Evolutionary conservation across 2,888 invertebrate genomes (phyloP), one percentile per base, ranked within the genome.

Genomic region (Ormyrus rosae): DNA sequence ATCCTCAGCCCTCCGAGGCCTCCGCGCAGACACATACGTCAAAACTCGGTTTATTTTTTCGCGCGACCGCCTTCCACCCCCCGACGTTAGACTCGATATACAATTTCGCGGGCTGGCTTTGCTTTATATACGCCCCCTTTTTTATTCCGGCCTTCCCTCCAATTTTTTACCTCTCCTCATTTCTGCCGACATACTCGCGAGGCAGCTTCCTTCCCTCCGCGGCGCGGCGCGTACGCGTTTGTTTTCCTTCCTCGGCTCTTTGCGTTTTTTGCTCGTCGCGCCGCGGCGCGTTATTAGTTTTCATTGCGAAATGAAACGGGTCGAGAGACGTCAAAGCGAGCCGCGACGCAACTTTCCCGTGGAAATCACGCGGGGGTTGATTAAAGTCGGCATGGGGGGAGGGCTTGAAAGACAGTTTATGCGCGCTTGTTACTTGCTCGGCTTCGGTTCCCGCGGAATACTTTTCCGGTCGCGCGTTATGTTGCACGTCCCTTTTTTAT

Each of bases 301-400:
- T 81, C 83, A 82, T 83, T 71, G 81, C 72, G 72, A 79, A 80
- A 69, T 81, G 70, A 81, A 82, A 81, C 65, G 45, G 45, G 9
- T 9, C 13, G 13, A 13, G 34, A 34, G 60, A 45, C 51, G 61
- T 53, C 69, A 48, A 61, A 61, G 48, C 6, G 55, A 53, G 34
- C 13, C 6, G 51, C 45, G 8, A 60, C 55, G 58, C 34, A 70
- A 63, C 63, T 77, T 75, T 68, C 9, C 34, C 56, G n/a, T 5
- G 65, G 13, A 65, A 65, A 51, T 53, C 67, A 6, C 58, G 64
- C 50, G 45, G 34, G 10, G 55, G 68, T 55, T 68, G 55, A 68
- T 68, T 68, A 55, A 55, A 68, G 34, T 51, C 64, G 34, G 34
- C 34, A 34, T 2, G 34, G 34, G 34, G 4, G 4, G 34, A 34